These are phyloP conservation scores for Planococcus citri DNA, from an alignment of 1,140 invertebrate genomes.

Conservation along the genomic window DNA sequence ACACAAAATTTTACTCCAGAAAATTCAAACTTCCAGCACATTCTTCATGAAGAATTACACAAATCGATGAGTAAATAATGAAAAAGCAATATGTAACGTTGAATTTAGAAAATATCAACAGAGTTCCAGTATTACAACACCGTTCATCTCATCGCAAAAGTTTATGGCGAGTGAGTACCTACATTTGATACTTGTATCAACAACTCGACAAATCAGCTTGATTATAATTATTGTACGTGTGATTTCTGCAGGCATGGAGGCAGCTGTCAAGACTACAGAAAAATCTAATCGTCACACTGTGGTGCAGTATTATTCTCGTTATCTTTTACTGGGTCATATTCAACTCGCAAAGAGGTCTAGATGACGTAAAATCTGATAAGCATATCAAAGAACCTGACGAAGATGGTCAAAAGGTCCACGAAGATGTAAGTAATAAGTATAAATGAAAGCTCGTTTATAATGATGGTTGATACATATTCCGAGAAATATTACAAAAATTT, in stretches of 20 bases:
- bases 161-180: not conserved
- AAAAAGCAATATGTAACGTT: constrained; percentile 16
- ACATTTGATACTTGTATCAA: not conserved
- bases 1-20: not conserved
- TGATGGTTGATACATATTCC: too few relatives aligned
- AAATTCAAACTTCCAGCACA: not conserved
- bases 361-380: not conserved
- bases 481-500: too few relatives aligned
- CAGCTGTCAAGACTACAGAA: constrained; percentile 3
- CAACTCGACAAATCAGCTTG: too few relatives aligned
- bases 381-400: not conserved
- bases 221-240: too few relatives aligned
- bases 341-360: not conserved
- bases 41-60: not conserved
- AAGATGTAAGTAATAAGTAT: not conserved
- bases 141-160: not conserved
- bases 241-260: not conserved
- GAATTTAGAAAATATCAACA: constrained; percentile 11
- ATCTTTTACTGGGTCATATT: not conserved
- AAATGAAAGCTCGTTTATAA: too few relatives aligned
- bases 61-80: not conserved
- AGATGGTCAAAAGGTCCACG: not conserved
- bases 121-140: constrained; percentile 1
- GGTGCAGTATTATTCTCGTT: not conserved
- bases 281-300: not conserved